Conservation (phyloP, 92 coral and sea anemone genomes). For the Parazoanthus darwini region DNA sequence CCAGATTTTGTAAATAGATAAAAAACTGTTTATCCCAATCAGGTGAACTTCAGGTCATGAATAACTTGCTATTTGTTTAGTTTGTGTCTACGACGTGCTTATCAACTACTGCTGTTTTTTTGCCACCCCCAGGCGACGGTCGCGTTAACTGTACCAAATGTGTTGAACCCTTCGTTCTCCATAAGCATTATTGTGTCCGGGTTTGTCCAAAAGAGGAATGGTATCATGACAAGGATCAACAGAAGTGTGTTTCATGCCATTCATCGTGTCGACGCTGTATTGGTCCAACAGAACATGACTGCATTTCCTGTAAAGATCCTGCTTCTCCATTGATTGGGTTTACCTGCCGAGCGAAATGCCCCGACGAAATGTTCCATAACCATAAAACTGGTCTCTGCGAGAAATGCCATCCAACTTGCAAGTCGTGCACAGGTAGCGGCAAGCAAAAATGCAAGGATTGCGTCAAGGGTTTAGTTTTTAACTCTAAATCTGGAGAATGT, state of each 20-base stretch:
- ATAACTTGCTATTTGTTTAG: neutral
- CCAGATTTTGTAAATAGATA: no score
- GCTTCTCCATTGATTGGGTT: constrained; percentile 67
- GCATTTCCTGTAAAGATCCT: constrained; percentile 70
- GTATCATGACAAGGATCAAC: constrained; percentile 60
- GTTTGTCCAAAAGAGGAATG: constrained; percentile 78
- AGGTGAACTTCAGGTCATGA: no score
- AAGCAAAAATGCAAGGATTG: constrained; percentile 65
- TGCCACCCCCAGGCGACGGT: constrained; percentile 75
- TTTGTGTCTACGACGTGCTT: neutral
- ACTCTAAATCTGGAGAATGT: constrained; percentile 54
- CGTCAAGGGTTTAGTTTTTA: constrained; percentile 58
- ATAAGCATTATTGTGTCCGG: constrained; percentile 74
- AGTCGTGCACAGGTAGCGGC: constrained; percentile 70
- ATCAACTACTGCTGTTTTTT: neutral
- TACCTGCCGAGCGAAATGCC: constrained; percentile 70
- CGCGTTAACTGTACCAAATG: constrained; percentile 81
- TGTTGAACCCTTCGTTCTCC: constrained; percentile 76
- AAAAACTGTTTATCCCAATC: no score
- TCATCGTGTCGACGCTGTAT: constrained; percentile 79
- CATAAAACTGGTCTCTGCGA: constrained; percentile 69
- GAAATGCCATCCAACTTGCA: constrained; percentile 89
- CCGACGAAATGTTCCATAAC: constrained; percentile 72
- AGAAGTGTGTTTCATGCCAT: constrained; percentile 76
- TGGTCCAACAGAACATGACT: constrained; percentile 83